Percentiles rank a stretch among this genome's conserved stretches.
Conservation (phyloP, 2,888 invertebrate genomes). For the Bruchidius siliquastri region DNA sequence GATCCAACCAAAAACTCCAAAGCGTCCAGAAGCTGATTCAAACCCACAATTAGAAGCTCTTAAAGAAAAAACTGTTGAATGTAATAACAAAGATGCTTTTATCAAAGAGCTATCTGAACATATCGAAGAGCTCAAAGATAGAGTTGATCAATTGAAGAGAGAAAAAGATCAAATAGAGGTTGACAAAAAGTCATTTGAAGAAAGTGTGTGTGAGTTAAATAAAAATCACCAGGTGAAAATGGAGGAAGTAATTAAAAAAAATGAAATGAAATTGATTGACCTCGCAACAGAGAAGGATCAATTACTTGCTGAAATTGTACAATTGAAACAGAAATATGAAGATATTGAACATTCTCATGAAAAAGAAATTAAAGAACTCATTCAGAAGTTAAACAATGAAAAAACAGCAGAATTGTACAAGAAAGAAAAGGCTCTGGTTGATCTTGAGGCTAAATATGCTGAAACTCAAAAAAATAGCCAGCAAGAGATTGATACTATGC, state of each 20-base stretch:
- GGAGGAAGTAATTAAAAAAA: constrained; percentile 44
- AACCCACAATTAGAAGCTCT: constrained; percentile 40
- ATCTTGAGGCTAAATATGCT: constrained; percentile 23
- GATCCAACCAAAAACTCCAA: constrained; percentile 10
- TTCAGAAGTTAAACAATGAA: constrained; percentile 15
- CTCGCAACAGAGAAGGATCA: constrained; percentile 41
- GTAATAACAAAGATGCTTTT: constrained; percentile 51
- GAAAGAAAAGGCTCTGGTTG: constrained; percentile 21
- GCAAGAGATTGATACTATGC: constrained; percentile 30
- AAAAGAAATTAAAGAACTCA: constrained; percentile 15
- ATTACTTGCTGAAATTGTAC: constrained; percentile 17
- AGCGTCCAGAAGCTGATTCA: constrained; percentile 10
- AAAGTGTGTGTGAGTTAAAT: constrained; percentile 46
- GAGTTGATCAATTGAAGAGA: constrained; percentile 44
- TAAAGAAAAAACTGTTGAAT: constrained; percentile 53
- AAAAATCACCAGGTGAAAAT: constrained; percentile 43
- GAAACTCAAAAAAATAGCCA: constrained; percentile 23
- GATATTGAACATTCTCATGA: constrained; percentile 7
- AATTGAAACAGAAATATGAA: constrained; percentile 10
- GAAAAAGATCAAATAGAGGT: constrained; percentile 43
- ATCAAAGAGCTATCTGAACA: constrained; percentile 51
- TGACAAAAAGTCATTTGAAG: constrained; percentile 44
- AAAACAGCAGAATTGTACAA: constrained; percentile 12
- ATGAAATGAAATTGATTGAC: constrained; percentile 46
- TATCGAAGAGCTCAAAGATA: constrained; percentile 50